phyloP scores from a whole-genome alignment of 2,888 invertebrate species.

The Hypselothyrea guttata region DNA sequence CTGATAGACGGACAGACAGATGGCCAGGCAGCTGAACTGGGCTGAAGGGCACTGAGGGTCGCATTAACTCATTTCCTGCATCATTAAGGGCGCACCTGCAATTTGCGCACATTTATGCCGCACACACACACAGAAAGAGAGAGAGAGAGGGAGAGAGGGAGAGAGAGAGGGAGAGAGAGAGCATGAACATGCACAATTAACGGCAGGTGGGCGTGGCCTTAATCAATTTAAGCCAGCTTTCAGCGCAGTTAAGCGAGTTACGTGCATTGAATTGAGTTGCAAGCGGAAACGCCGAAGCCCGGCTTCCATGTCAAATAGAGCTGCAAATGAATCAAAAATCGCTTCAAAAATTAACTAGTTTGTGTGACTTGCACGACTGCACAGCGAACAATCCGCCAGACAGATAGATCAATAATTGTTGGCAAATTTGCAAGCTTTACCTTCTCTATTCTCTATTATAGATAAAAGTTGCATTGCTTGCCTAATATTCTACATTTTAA shows the following conservation, averaged over 20 bases:
- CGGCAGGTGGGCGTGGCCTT: background rate
- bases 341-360: conserved; percentile 31
- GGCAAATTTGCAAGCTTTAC: too few species aligned
- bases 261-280: conserved; percentile 1
- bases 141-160: background rate
- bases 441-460: too few species aligned
- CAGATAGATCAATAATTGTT: too few species aligned
- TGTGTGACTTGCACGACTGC: background rate
- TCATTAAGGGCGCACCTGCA: conserved; percentile 65
- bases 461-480: too few species aligned
- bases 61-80: conserved; percentile 73
- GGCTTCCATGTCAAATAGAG: background rate
- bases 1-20: background rate
- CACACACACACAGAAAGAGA: background rate
- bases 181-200: background rate
- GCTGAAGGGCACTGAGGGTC: conserved; percentile 20
- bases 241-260: conserved; percentile 9
- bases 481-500: too few species aligned
- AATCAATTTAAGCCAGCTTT: conserved; percentile 20
- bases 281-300: conserved; percentile 3
- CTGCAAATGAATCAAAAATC: background rate
- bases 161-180: too few species aligned
- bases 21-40: conserved; percentile 4
- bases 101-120: conserved; percentile 42
- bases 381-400: too few species aligned